Evolutionary conservation across 2,113 vertebrate genomes (phyloP).

Genomic region (Chloropsis hardwickii): DNA sequence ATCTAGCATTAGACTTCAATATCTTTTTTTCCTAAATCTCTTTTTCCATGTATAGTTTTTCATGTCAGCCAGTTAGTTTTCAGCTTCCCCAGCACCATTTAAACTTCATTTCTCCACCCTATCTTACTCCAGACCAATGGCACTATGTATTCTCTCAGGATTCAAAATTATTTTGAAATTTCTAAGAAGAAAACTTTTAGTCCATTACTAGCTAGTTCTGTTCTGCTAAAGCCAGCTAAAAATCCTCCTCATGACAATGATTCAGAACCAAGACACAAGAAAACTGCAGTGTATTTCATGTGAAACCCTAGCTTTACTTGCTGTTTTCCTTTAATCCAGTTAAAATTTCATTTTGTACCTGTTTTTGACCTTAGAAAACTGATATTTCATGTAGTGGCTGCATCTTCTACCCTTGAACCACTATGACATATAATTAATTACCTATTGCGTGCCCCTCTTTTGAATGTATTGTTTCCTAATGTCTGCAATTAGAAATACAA

Average conservation of each 20-base stretch:
- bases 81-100: neutral
- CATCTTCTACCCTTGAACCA: neutral
- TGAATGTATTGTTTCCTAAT: neutral
- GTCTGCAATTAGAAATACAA: neutral
- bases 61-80: neutral
- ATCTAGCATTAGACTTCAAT: neutral
- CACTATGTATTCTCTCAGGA: neutral
- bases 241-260: neutral
- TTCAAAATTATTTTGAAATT: neutral
- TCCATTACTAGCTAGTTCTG: neutral
- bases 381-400: neutral
- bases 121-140: neutral
- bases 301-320: neutral
- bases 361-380: neutral
- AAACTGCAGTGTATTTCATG: neutral
- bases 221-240: neutral
- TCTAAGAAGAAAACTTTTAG: neutral
- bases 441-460: neutral
- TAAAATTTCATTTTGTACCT: neutral
- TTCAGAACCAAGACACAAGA: neutral
- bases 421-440: neutral
- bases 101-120: neutral
- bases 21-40: neutral
- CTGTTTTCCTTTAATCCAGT: neutral
- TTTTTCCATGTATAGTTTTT: neutral